phyloP scores from a whole-genome alignment of 2,797 vertebrate genomes.

The Poeciliopsis paucimaculata region DNA sequence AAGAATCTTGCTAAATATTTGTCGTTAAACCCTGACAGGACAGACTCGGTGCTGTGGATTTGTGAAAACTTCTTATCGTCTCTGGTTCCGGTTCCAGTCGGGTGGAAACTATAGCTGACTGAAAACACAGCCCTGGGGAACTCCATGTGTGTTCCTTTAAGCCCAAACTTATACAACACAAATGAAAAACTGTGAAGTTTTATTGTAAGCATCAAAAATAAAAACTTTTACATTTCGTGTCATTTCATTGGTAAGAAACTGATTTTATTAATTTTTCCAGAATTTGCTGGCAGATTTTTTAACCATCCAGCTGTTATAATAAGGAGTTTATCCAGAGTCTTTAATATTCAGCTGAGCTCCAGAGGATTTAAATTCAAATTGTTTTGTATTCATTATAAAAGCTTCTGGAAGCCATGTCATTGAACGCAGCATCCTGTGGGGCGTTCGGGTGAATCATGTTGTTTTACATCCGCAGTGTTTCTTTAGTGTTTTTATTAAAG shows the following conservation, averaged over 20 bases:
- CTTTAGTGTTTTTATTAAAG: conserved; percentile 14
- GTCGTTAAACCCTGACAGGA: too few relatives aligned
- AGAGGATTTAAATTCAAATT: background rate
- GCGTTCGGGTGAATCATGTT: background rate
- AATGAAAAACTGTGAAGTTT: background rate
- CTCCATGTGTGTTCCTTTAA: background rate
- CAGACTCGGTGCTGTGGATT: too few relatives aligned
- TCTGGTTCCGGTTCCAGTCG: background rate
- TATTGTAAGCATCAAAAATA: background rate
- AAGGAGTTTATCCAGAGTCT: background rate
- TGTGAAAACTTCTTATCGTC: fast-evolving
- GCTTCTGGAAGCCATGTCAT: background rate
- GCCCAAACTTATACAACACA: background rate
- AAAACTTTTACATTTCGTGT: background rate
- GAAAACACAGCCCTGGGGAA: background rate
- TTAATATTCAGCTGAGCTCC: background rate
- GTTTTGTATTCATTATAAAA: background rate
- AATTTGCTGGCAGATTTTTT: background rate
- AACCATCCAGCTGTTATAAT: background rate
- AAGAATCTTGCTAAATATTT: too few relatives aligned
- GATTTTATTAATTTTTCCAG: background rate
- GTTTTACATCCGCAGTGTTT: background rate
- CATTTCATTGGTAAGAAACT: background rate
- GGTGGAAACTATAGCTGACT: background rate
- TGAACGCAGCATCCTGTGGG: background rate